Percentiles rank a stretch among this genome's conserved stretches.
phyloP scores from a whole-genome alignment of 2,797 vertebrate genomes.

The Pachyuromys duprasi region DNA sequence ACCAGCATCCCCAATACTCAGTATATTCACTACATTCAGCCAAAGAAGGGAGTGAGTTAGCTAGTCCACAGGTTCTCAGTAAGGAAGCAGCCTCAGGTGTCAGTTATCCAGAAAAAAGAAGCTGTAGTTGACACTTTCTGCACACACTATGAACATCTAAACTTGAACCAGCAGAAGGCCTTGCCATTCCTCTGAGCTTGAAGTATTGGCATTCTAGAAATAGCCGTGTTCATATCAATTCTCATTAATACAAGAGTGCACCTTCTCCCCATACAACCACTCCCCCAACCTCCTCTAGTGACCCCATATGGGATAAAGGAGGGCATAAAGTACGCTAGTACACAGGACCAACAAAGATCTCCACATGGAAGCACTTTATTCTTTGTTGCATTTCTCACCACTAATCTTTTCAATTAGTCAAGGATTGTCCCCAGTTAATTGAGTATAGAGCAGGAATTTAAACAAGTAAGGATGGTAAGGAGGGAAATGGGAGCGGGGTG shows the following conservation, averaged over 20 bases:
- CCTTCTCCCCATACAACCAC: too few species aligned
- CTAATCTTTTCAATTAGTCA: not conserved
- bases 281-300: not conserved
- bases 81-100: not conserved
- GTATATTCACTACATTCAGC: too few species aligned
- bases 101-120: not conserved
- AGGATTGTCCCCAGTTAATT: not conserved
- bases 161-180: not conserved
- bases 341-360: not conserved
- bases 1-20: not conserved
- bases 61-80: not conserved
- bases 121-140: not conserved
- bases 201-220: not conserved
- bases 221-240: not conserved
- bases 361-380: not conserved
- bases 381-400: not conserved
- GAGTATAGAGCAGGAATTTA: conserved; percentile 22
- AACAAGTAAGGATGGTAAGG: not conserved
- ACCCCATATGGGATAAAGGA: not conserved
- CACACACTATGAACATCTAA: not conserved
- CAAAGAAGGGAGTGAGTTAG: not conserved
- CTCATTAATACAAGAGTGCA: not conserved
- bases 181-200: not conserved
- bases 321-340: not conserved
- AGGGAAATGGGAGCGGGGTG: not conserved